These are phyloP conservation scores for Anthoscopus minutus DNA, from an alignment of 2,113 vertebrate species.

Conservation along the genomic window DNA sequence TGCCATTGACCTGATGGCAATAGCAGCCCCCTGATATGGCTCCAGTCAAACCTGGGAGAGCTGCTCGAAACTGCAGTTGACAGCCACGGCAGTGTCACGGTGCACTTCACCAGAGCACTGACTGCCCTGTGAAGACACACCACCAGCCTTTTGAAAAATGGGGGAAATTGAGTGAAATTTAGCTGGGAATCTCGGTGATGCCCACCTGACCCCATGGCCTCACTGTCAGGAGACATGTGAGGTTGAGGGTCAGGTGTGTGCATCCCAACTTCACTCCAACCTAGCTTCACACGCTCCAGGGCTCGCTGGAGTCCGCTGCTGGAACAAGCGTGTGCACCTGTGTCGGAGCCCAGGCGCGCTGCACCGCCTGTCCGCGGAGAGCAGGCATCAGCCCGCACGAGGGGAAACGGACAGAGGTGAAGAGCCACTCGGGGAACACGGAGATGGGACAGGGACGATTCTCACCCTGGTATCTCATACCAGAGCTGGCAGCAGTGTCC, in stretches of 20 bases:
- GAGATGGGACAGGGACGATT: not conserved
- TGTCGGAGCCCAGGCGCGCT: not conserved
- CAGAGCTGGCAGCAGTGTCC: not conserved
- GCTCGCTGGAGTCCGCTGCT: not conserved
- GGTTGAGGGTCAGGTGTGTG: accelerated
- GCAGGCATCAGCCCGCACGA: accelerated
- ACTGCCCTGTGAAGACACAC: too few species aligned
- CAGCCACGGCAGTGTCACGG: accelerated
- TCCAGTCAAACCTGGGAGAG: not conserved
- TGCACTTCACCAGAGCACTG: not conserved
- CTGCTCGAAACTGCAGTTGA: accelerated
- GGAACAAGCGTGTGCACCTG: not conserved
- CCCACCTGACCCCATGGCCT: not conserved
- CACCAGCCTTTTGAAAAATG: not conserved
- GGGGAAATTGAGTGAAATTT: not conserved
- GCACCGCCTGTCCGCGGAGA: not conserved
- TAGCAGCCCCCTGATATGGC: accelerated
- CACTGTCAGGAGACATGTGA: accelerated
- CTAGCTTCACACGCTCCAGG: not conserved
- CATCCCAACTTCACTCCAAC: not conserved
- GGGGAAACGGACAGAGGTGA: not conserved
- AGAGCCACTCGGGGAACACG: not conserved
- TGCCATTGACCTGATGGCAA: not conserved
- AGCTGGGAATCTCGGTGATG: too few species aligned
- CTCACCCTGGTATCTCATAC: accelerated